Evolutionary conservation across 2,113 vertebrate genomes (phyloP), one percentile per base, ranked within the genome.

Genomic region (Narcine bancroftii): DNA sequence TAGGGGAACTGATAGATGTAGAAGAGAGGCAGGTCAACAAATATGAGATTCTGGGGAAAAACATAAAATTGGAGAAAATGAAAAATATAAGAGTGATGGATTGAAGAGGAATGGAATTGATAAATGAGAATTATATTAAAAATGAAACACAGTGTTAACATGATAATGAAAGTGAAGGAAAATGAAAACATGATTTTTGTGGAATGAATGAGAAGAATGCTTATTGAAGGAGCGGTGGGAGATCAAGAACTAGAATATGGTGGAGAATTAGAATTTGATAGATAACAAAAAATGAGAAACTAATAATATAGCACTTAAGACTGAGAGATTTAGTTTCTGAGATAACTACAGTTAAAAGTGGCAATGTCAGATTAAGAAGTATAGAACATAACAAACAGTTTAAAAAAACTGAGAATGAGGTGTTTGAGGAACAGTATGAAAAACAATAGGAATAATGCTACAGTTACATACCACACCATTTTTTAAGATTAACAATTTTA

Each of bases 1-100:
- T 66, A 24, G 65, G 17, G 65, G 21, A 66, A 15, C 3, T 42
- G 3, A 76, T 39, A 81, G 24, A 95, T 96, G 96, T 95, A 97
- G 2, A 75, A 5, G 3, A 66, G 15, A 66, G 24, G 65, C 3
- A 21, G 15, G 56, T 15, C 17, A 63, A 29, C 7, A 65, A 47
- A 17, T 53, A 19, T 24, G 60, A 91, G 21, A 65, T n/a, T n/a
- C 36, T 39, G 89, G 63, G 56, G 60, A 66, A 15, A 92, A 11
- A 9, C 2, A n/a, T n/a, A 36, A 60, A 92, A 42, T n/a, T 11
- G 63, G 56, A 92, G 33, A 91, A 13, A 9, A 21, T 26, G 56
- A 66, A 29, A 36, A 13, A 63, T 17, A 66, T n/a, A n/a, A n/a
- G 9, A 56, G 13, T 87, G 6, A 39, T 1, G 60, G 56, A 33